Percentiles rank a stretch among this genome's conserved stretches.
Evolutionary conservation across 2,113 vertebrate species (phyloP).

Genomic region (Salvelinus namaycush): DNA sequence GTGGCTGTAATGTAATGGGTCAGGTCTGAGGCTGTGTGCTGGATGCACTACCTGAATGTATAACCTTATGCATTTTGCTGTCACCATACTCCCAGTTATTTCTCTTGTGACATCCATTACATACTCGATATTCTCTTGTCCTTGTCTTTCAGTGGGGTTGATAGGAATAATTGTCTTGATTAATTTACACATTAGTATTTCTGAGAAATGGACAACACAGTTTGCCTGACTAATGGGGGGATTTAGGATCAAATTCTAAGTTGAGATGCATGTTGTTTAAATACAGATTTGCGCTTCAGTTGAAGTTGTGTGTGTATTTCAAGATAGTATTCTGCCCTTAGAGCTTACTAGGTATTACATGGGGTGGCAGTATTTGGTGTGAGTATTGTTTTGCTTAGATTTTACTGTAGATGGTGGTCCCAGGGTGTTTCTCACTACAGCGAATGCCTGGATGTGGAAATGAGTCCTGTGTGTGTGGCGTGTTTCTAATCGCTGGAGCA

Average conservation of each 20-base stretch:
- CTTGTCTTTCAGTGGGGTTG: background rate
- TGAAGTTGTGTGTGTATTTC: no score
- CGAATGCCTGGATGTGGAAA: slow-evolving; percentile 27
- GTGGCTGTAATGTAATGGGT: slow-evolving; percentile 83
- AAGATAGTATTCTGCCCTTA: no score
- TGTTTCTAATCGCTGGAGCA: slow-evolving; percentile 57
- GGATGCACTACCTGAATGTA: slow-evolving; percentile 84
- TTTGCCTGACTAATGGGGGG: no score
- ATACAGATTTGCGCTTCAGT: no score
- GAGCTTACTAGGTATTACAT: no score
- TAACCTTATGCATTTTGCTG: slow-evolving; percentile 74
- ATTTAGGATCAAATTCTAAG: no score
- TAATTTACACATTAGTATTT: no score
- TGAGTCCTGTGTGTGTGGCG: slow-evolving; percentile 12
- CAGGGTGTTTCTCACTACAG: slow-evolving; percentile 24
- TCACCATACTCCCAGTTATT: background rate
- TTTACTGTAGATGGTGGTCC: background rate
- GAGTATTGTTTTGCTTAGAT: background rate
- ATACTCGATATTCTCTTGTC: slow-evolving; percentile 18
- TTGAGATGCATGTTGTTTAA: no score
- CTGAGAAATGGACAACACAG: no score
- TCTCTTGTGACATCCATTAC: slow-evolving; percentile 14
- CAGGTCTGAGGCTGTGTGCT: slow-evolving; percentile 83
- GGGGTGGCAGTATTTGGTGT: background rate
- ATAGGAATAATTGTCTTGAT: background rate